phyloP scores from a whole-genome alignment of 2,113 vertebrate species.

The Psilopogon haemacephalus region DNA sequence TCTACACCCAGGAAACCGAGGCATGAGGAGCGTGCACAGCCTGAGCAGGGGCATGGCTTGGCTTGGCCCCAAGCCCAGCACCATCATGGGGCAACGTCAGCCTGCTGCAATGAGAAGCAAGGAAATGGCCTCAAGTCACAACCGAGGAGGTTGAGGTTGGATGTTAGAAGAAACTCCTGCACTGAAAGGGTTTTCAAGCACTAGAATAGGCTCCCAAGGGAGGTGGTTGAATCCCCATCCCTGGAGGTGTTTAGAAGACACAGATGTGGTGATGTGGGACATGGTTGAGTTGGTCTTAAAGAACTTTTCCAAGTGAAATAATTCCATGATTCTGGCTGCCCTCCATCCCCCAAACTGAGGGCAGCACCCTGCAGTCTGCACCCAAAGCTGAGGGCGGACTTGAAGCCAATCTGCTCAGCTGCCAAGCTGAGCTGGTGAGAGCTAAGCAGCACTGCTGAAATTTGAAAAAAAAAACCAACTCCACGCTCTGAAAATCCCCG shows the following conservation, averaged over 20 bases:
- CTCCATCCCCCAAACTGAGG: accelerated
- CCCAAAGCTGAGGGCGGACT: background rate
- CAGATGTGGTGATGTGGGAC: too few species aligned
- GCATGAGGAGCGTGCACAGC: accelerated
- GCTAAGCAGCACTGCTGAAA: background rate
- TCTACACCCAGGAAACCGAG: background rate
- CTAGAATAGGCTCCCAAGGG: too few species aligned
- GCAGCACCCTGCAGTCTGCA: background rate
- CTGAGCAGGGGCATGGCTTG: background rate
- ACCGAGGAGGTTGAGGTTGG: too few species aligned
- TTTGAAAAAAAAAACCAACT: background rate
- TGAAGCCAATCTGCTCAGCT: background rate
- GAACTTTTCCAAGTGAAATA: too few species aligned
- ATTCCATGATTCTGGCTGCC: too few species aligned
- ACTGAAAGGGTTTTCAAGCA: too few species aligned
- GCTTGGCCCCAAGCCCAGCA: background rate
- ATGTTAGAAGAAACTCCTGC: too few species aligned
- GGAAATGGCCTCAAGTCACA: too few species aligned
- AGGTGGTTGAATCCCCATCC: too few species aligned
- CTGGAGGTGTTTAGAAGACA: too few species aligned
- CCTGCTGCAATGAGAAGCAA: accelerated
- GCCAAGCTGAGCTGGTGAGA: background rate
- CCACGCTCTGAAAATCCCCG: background rate
- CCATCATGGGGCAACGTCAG: accelerated
- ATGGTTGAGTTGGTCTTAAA: too few species aligned